Evolutionary conservation across 2,113 vertebrate genomes (phyloP).

Genomic region (Oncorhynchus clarkii): DNA sequence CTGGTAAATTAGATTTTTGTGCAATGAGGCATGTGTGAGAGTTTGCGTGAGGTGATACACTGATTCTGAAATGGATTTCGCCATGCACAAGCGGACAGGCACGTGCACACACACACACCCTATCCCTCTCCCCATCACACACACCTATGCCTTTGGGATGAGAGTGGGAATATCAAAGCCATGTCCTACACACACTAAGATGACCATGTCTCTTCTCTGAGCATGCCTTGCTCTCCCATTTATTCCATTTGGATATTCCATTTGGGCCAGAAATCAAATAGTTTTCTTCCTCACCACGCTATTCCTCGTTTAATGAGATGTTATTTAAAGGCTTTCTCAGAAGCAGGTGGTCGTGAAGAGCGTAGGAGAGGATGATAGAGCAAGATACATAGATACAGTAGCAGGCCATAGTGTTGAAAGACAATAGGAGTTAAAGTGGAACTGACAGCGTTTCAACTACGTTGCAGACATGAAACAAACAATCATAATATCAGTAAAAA

Average conservation of each 20-base stretch:
- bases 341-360: neutral
- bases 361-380: neutral
- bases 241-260: slow-evolving; percentile 13
- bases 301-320: slow-evolving; percentile 36
- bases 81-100: neutral
- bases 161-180: slow-evolving; percentile 31
- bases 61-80: slow-evolving; percentile 13
- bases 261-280: slow-evolving; percentile 48
- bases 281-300: slow-evolving; percentile 17
- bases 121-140: neutral
- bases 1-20: slow-evolving; percentile 25
- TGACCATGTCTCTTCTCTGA: slow-evolving; percentile 28
- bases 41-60: neutral
- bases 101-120: neutral
- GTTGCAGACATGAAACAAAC: too few species aligned
- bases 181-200: slow-evolving; percentile 21
- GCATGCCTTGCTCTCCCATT: slow-evolving; percentile 23
- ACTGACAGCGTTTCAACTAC: too few species aligned
- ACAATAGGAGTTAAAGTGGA: neutral
- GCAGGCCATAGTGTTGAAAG: slow-evolving; percentile 19
- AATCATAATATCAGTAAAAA: too few species aligned
- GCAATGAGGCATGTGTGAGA: neutral
- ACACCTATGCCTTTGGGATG: neutral
- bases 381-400: neutral
- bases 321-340: slow-evolving; percentile 1